A percentile compares a stretch with the other conserved stretches of the same genome.
phyloP scores from a whole-genome alignment of 2,888 invertebrate genomes.

The Miltochrista miniata region DNA sequence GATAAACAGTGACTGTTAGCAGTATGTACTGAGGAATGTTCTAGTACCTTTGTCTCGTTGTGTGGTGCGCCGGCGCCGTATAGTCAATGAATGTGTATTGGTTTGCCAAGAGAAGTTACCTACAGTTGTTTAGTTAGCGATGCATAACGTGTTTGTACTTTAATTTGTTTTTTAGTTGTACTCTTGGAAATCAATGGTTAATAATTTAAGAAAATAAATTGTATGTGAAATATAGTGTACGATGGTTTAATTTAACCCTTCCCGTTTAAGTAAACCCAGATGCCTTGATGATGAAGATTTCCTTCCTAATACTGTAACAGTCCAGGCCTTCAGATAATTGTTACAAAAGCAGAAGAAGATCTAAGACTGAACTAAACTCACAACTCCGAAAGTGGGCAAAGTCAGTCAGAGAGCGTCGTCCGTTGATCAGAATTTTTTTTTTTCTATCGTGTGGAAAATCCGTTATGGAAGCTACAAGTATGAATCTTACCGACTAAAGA shows the following conservation, averaged over 20 bases:
- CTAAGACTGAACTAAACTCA: too few species aligned
- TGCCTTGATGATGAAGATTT: not conserved
- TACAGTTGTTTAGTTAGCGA: slow-evolving; percentile 82
- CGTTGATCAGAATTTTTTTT: too few species aligned
- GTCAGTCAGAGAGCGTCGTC: too few species aligned
- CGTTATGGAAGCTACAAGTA: too few species aligned
- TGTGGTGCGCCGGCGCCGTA: slow-evolving; percentile 77
- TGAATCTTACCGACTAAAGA: too few species aligned
- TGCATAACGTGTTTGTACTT: slow-evolving; percentile 84
- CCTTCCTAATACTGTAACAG: not conserved
- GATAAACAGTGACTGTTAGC: slow-evolving; percentile 61
- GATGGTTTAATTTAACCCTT: slow-evolving; percentile 39
- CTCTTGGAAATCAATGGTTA: slow-evolving; percentile 84
- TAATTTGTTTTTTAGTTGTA: slow-evolving; percentile 84
- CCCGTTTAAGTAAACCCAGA: slow-evolving; percentile 38
- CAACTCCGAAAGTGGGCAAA: too few species aligned
- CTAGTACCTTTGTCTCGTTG: slow-evolving; percentile 57
- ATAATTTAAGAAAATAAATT: slow-evolving; percentile 84
- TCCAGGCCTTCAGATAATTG: not conserved
- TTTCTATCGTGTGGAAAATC: too few species aligned
- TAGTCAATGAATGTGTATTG: slow-evolving; percentile 77
- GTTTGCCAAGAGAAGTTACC: slow-evolving; percentile 84
- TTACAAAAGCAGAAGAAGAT: too few species aligned
- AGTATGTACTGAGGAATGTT: slow-evolving; percentile 48
- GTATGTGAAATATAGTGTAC: slow-evolving; percentile 74